A percentile compares a stretch with the other conserved stretches of the same genome.
Evolutionary conservation across 2,888 invertebrate genomes (phyloP).

Genomic region (Cecidostiba fungosa): DNA sequence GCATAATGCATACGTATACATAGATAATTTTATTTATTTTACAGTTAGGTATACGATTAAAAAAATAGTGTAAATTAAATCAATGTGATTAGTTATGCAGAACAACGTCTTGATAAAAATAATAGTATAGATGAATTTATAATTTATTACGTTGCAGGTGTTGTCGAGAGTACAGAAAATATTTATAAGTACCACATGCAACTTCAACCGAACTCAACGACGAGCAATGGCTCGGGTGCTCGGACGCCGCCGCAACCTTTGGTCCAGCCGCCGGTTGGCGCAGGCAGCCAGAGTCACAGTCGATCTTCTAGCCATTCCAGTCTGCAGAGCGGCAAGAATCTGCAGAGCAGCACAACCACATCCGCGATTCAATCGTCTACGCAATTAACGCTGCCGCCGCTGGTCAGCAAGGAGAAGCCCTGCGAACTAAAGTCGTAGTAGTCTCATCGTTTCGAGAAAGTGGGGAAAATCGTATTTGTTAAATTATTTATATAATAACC

Average conservation of each 20-base stretch:
- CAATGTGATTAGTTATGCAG: background rate
- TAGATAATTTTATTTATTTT: background rate
- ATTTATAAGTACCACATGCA: constrained; percentile 93
- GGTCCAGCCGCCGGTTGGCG: constrained; percentile 86
- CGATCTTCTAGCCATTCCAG: constrained; percentile 84
- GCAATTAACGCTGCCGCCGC: constrained; percentile 65
- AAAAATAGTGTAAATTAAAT: background rate
- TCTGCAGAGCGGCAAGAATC: constrained; percentile 76
- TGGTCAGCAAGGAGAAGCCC: constrained; percentile 73
- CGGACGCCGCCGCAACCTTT: constrained; percentile 86
- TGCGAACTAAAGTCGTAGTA: constrained; percentile 72
- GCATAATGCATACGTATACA: background rate
- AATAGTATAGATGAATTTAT: constrained; percentile 1
- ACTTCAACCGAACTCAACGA: constrained; percentile 83
- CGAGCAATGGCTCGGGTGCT: constrained; percentile 82
- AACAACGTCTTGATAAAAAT: background rate
- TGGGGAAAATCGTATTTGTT: constrained; percentile 44
- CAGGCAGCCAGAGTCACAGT: constrained; percentile 82
- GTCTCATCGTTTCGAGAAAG: constrained; percentile 25
- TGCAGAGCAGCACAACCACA: constrained; percentile 66
- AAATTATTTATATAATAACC: constrained; percentile 51
- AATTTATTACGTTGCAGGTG: constrained; percentile 82
- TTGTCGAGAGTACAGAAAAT: constrained; percentile 90
- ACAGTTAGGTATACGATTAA: background rate
- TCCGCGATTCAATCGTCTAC: background rate